Conservation (phyloP, 2,113 vertebrate species). For the Ciconia stormi region DNA sequence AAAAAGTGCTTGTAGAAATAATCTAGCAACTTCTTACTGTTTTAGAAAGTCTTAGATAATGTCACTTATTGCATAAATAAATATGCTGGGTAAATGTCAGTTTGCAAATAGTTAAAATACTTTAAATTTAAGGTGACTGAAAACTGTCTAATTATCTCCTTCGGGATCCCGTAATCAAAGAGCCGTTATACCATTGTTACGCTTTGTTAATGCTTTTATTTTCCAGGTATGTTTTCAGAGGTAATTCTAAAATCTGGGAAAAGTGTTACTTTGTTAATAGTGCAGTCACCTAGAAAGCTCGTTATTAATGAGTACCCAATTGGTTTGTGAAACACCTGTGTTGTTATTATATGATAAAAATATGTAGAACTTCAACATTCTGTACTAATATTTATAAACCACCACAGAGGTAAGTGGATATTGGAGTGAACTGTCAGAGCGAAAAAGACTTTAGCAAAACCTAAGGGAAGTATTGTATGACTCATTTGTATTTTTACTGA, state of each 20-base stretch:
- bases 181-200: neutral
- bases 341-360: slow-evolving; percentile 6
- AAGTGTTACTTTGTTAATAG: neutral
- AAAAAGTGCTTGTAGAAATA: neutral
- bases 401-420: slow-evolving; percentile 25
- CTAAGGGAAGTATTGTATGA: neutral
- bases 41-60: neutral
- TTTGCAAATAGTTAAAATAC: slow-evolving; percentile 13
- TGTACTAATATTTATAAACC: slow-evolving; percentile 39
- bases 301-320: neutral
- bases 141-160: neutral
- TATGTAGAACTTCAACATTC: neutral
- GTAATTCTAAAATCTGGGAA: neutral
- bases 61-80: neutral
- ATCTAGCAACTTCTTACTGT: neutral
- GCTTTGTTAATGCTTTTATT: slow-evolving; percentile 8
- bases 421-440: neutral
- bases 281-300: neutral
- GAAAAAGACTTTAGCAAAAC: slow-evolving; percentile 7
- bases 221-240: neutral
- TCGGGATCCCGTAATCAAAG: neutral
- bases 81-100: neutral
- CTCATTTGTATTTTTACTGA: slow-evolving; percentile 13
- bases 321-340: neutral
- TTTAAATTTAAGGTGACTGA: neutral